Conservation (phyloP, 2,888 invertebrate species). For the Cerastis leucographa region DNA sequence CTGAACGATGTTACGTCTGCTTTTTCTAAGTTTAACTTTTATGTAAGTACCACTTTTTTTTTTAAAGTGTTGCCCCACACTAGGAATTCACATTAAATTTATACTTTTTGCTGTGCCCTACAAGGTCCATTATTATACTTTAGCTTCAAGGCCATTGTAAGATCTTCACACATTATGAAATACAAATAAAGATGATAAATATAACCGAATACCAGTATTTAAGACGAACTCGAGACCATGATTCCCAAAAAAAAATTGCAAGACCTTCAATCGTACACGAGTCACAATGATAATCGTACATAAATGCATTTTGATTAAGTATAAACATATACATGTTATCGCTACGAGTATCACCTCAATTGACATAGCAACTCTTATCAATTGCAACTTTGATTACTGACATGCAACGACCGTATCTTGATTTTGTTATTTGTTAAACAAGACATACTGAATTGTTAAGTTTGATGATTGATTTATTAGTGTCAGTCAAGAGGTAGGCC, state of each 20-base stretch:
- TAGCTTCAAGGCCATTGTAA: no score
- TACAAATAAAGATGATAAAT: no score
- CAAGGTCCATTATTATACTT: no score
- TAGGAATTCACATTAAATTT: no score
- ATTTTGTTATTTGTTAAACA: conserved; percentile 52
- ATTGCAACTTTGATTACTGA: conserved; percentile 71
- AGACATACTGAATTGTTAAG: conserved; percentile 12
- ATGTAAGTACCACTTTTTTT: no score
- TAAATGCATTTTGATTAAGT: conserved; percentile 69
- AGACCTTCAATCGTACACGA: neutral
- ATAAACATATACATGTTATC: conserved; percentile 75
- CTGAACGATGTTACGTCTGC: no score
- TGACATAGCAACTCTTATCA: conserved; percentile 73
- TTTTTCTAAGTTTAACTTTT: no score
- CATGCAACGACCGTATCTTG: conserved; percentile 49
- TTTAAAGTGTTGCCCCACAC: no score
- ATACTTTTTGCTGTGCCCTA: no score
- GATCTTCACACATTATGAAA: no score
- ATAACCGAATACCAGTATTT: no score
- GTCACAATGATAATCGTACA: conserved; percentile 46
- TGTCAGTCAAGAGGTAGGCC: no score
- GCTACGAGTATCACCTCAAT: conserved; percentile 74
- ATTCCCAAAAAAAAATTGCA: neutral
- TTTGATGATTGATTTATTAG: neutral
- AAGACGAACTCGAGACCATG: neutral